Conservation (phyloP, 2,888 invertebrate species). For the Tanytarsus gracilentus region DNA sequence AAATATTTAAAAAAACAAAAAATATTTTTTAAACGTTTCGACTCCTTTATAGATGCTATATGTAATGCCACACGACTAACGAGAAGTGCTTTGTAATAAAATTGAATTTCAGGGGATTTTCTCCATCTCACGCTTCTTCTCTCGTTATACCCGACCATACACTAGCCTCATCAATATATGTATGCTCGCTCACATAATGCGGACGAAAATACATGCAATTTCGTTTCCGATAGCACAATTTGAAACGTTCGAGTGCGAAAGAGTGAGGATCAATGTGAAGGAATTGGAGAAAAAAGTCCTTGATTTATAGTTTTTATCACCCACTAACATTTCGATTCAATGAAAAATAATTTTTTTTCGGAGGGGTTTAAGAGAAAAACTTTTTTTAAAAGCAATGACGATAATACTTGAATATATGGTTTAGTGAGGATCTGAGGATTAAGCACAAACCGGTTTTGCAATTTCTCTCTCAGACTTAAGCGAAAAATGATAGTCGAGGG, state of each 20-base stretch:
- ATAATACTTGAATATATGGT: conserved; percentile 11
- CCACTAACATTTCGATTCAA: too few species aligned
- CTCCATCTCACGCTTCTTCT: not conserved
- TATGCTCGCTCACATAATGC: not conserved
- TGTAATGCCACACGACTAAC: not conserved
- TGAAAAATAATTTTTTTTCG: too few species aligned
- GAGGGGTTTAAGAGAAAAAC: too few species aligned
- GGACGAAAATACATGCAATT: conserved; percentile 18
- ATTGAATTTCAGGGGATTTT: conserved; percentile 27
- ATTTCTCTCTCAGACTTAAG: too few species aligned
- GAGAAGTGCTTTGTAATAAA: conserved; percentile 23
- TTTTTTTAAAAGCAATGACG: not conserved
- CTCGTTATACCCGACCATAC: not conserved
- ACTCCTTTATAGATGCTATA: too few species aligned
- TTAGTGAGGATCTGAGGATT: too few species aligned
- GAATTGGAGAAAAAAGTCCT: conserved; percentile 13
- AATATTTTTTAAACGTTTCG: too few species aligned
- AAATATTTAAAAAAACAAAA: too few species aligned
- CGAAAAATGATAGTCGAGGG: too few species aligned
- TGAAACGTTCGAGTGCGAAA: conserved; percentile 2
- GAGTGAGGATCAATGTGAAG: not conserved
- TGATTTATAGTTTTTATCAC: conserved; percentile 28
- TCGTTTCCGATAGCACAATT: not conserved
- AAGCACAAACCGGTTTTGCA: too few species aligned
- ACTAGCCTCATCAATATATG: not conserved